Conservation (phyloP, 2,113 vertebrate genomes). For the Prochilodus magdalenae region DNA sequence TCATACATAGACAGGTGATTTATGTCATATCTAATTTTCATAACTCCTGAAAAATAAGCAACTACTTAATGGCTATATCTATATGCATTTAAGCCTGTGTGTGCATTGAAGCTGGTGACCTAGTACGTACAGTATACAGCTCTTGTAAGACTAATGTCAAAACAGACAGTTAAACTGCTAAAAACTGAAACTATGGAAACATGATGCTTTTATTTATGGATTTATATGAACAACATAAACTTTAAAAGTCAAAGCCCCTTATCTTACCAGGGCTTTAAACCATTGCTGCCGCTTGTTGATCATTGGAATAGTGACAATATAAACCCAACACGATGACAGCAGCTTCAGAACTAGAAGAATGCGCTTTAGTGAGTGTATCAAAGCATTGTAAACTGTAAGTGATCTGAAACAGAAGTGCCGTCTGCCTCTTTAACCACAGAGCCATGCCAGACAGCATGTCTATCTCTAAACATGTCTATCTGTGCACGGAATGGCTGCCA, state of each 20-base stretch:
- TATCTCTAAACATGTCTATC: constrained; percentile 58
- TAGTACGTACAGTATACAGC: no score
- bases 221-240: not conserved
- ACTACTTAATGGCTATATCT: no score
- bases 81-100: no score
- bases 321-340: not conserved
- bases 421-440: constrained; percentile 63
- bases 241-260: no score
- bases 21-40: no score
- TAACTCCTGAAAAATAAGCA: no score
- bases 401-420: constrained; percentile 31
- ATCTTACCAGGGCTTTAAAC: not conserved
- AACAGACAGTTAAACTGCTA: no score
- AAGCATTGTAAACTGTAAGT: constrained; percentile 28
- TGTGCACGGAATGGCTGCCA: constrained; percentile 62
- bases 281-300: no score
- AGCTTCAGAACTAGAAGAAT: not conserved
- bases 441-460: constrained; percentile 56
- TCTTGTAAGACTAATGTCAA: no score
- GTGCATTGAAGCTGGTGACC: no score
- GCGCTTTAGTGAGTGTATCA: constrained; percentile 20
- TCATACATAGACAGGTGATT: no score
- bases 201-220: not conserved
- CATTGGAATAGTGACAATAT: not conserved
- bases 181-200: not conserved